Evolutionary conservation across 1,140 invertebrate genomes (phyloP), one percentile per base, ranked within the genome.

Genomic region (Camponotus pennsylvanicus): DNA sequence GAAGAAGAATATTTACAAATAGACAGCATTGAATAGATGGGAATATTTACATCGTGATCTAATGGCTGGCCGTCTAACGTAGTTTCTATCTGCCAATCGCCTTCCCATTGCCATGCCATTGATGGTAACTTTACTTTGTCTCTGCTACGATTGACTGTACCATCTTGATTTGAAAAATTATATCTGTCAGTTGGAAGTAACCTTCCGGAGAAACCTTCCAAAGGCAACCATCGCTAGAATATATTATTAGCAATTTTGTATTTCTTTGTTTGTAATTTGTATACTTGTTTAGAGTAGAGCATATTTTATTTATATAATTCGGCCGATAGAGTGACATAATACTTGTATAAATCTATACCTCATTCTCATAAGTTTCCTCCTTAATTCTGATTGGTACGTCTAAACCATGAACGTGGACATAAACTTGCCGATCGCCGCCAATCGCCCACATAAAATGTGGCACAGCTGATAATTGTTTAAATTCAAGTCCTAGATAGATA

Each of bases 101-200:
- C 97, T 95, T 99, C 98, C 98, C 98, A 99, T 92, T 98, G 97
- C 98, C 98, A 98, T 84, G 98, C 98, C 96, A 98, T 97, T 0
- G 98, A 98, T 32, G 98, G 98, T 37, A 99, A 94, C 89, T 97
- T 95, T 64, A 99, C 98, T 92, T 97, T 97, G 90, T 98, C 97
- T 84, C 98, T 97, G 40, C 97, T 96, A 73, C 97, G 96, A 91
- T 98, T 97, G 70, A 96, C 96, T 34, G 96, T 96, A 3, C 98
- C 98, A 96, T 98, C 98, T 91, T 96, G 96, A 92, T 97, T 97
- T 1, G 98, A 98, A 95, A 98, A 98, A 91, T 97, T 97, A 92
- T 97, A 97, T 82, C 98, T 96, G 94, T 99, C 98, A 52, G 98
- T 98, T 63, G 98, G 98, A 64, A 99, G 94, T 49, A 98, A 94